Base-by-base conservation (phyloP, 2,113 vertebrate genomes). In the Platichthys flesus region DNA sequence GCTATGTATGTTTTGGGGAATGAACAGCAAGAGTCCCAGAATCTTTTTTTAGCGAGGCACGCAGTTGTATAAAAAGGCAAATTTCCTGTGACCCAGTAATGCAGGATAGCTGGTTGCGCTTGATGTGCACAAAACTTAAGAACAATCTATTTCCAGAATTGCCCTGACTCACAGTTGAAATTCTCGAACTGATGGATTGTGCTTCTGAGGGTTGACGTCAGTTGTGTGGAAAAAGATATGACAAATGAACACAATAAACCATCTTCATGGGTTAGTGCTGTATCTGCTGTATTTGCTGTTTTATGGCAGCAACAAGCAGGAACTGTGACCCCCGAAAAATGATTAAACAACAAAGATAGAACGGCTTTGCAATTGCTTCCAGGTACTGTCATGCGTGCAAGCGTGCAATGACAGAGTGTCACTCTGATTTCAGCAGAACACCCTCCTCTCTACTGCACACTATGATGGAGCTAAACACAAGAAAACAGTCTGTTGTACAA, bases 51-150 rank as follows among this genome's bases (percentile, higher is more conserved):
- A 67, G 61, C 40, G 67, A 87, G 42, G 49, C 77, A 75, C 54
- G 40, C 26, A 74, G 55, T 60, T 67, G 55, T 79, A 55, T 81
- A 51, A 51, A 51, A 71, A 65, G 71, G 59, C 76, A 84, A 79
- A 84, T 83, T 73, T 64, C 40, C 69, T 62, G 54, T 74, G 76
- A 89, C 56, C 70, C 59, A 68, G 67, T 65, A 78, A 84, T 71
- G 49, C 67, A 67, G 26, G 47, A 15, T 9, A 64, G 35, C 14
- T 47, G 47, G 62, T 81, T 70, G 57, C 79, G 26, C 40, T 75
- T 75, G 74, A 74, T 78, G 24, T 65, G 49, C 31, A 68, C 37
- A 52, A 67, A 16, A 75, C 74, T 77, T 73, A 40, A 68, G 66
- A 65, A 71, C 28, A 68, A 68, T 73, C 63, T 85, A 73, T 83